phyloP scores from a whole-genome alignment of 2,888 invertebrate species.

The Caenorhabditis sp. region DNA sequence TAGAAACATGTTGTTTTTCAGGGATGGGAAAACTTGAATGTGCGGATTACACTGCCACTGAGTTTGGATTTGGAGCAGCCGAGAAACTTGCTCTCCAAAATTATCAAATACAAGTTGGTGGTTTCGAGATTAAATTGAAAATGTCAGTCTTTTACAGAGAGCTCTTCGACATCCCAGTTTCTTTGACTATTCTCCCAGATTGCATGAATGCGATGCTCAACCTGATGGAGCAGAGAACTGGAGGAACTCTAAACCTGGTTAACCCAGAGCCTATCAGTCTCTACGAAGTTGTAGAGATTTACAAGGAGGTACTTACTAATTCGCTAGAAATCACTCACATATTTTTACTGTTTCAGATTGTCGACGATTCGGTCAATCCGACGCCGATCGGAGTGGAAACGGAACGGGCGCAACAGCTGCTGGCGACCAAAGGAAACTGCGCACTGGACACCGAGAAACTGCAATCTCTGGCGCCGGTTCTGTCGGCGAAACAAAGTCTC shows the following conservation, averaged over 20 bases:
- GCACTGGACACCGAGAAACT: constrained; percentile 70
- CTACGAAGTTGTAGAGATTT: constrained; percentile 74
- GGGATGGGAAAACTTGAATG: constrained; percentile 75
- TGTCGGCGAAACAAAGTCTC: constrained; percentile 52
- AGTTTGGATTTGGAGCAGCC: constrained; percentile 73
- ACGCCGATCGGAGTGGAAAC: constrained; percentile 70
- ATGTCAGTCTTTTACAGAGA: constrained; percentile 60
- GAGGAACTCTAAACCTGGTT: constrained; percentile 76
- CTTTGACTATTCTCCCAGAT: constrained; percentile 77
- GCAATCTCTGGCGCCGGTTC: constrained; percentile 53
- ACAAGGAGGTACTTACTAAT: constrained; percentile 65
- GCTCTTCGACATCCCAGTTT: constrained; percentile 78
- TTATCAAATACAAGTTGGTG: constrained; percentile 74
- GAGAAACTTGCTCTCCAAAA: constrained; percentile 75
- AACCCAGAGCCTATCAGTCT: constrained; percentile 77
- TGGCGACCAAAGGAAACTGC: constrained; percentile 78
- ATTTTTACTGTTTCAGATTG: constrained; percentile 63
- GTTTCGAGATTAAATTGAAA: too few species aligned
- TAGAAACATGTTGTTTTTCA: constrained; percentile 3
- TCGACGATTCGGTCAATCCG: constrained; percentile 64
- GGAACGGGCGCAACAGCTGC: constrained; percentile 70
- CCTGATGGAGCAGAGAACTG: constrained; percentile 73
- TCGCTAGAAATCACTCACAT: too few species aligned
- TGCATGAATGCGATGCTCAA: constrained; percentile 73
- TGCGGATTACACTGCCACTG: constrained; percentile 77